Conservation (phyloP, 2,888 invertebrate genomes). For the Eutolmus rufibarbis region DNA sequence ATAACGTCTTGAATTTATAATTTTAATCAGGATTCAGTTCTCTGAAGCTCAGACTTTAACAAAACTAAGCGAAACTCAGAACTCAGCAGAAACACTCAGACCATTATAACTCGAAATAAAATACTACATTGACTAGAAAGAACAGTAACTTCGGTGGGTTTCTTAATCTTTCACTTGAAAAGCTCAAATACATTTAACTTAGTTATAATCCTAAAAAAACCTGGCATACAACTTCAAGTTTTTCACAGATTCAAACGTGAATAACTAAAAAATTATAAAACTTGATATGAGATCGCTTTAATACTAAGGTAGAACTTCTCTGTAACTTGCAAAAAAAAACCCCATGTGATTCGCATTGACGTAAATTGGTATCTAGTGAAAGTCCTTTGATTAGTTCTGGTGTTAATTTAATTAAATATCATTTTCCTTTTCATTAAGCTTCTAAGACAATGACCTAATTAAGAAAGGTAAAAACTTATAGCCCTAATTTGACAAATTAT, state of each 20-base stretch:
- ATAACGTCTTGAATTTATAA: not conserved
- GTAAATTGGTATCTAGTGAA: not conserved
- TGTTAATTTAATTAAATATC: not conserved
- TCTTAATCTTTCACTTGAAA: not conserved
- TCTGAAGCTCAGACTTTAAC: not conserved
- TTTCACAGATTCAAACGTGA: not conserved
- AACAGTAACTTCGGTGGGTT: not conserved
- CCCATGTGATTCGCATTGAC: not conserved
- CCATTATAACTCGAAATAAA: not conserved
- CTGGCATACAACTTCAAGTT: not conserved
- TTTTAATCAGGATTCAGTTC: not conserved
- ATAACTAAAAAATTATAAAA: not conserved
- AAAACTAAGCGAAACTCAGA: not conserved
- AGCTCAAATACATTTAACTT: not conserved
- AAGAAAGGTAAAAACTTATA: not conserved
- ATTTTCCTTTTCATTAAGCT: not conserved
- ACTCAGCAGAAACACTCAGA: not conserved
- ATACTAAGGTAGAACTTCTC: not conserved
- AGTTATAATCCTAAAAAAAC: not conserved
- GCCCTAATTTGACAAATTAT: not conserved
- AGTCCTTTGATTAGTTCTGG: not conserved
- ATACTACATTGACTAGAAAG: not conserved
- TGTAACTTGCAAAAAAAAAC: not conserved
- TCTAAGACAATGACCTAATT: slow-evolving; percentile 1
- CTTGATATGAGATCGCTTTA: not conserved